Evolutionary conservation across 2,113 vertebrate genomes (phyloP).

Genomic region (Xenus cinereus): DNA sequence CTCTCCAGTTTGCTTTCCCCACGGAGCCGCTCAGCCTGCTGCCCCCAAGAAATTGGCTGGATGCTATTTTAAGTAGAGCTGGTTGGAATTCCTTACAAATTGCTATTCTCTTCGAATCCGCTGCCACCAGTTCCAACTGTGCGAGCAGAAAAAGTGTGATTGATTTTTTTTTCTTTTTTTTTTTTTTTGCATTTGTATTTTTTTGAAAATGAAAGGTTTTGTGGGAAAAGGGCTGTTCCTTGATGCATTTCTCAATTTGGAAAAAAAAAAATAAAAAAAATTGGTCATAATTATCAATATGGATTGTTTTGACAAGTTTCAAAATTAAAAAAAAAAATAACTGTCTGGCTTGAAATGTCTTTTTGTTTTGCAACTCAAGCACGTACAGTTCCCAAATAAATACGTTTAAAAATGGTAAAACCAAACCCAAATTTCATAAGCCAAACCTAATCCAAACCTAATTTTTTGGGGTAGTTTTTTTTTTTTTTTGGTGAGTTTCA

Average conservation of each 20-base stretch:
- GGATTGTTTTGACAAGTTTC: constrained; percentile 31
- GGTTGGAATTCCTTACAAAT: constrained; percentile 54
- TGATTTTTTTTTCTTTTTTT: not conserved
- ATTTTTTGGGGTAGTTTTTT: not conserved
- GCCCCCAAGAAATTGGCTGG: constrained; percentile 24
- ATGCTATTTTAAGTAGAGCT: constrained; percentile 46
- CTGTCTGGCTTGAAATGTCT: not conserved
- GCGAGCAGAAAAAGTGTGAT: constrained; percentile 5
- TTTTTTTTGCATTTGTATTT: not conserved
- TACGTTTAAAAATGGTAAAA: constrained; percentile 39
- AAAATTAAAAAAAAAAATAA: not conserved
- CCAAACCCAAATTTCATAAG: constrained; percentile 39
- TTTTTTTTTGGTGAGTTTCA: not conserved
- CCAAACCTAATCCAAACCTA: not conserved
- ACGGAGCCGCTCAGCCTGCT: not conserved
- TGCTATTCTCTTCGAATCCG: constrained; percentile 25
- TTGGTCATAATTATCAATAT: constrained; percentile 11
- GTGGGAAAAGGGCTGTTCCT: not conserved
- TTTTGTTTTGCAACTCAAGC: constrained; percentile 47
- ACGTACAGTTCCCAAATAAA: constrained; percentile 1
- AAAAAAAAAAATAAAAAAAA: not conserved
- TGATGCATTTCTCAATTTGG: not conserved
- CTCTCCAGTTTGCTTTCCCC: not conserved
- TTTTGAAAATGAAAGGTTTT: constrained; percentile 12
- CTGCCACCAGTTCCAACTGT: not conserved